phyloP scores from a whole-genome alignment of 1,140 invertebrate genomes.

The Armadillidium nasatum region DNA sequence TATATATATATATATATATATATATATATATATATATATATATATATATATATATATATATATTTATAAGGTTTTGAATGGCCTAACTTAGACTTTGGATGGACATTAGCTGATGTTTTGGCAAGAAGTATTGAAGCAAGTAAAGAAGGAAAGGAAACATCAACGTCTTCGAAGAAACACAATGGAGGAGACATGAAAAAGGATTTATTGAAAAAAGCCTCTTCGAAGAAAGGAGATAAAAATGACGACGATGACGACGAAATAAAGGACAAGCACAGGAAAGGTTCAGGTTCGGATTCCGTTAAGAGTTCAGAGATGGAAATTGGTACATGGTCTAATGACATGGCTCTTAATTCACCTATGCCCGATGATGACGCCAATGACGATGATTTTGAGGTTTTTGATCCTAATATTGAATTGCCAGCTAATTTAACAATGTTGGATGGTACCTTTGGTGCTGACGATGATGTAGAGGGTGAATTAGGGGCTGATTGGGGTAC shows the following conservation, averaged over 20 bases:
- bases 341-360: slow-evolving; percentile 61
- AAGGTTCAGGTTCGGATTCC: slow-evolving; percentile 50
- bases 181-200: background rate
- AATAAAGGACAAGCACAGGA: slow-evolving; percentile 31
- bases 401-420: slow-evolving; percentile 49
- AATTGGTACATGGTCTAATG: slow-evolving; percentile 87
- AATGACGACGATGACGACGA: slow-evolving; percentile 45
- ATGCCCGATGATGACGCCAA: slow-evolving; percentile 36
- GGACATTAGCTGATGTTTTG: slow-evolving; percentile 79
- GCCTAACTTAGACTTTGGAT: slow-evolving; percentile 85
- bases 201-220: background rate
- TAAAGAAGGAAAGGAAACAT: slow-evolving; percentile 32
- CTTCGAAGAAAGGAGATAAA: slow-evolving; percentile 25
- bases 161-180: slow-evolving; percentile 1
- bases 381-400: slow-evolving; percentile 46
- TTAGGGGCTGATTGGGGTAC: slow-evolving; percentile 47
- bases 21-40: background rate
- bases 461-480: slow-evolving; percentile 41
- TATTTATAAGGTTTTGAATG: slow-evolving; percentile 62
- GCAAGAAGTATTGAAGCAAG: slow-evolving; percentile 41
- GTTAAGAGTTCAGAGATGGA: slow-evolving; percentile 58
- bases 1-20: slow-evolving; percentile 7
- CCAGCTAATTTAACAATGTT: slow-evolving; percentile 51
- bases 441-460: slow-evolving; percentile 38
- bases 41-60: slow-evolving; percentile 24